These are phyloP conservation scores for Caerostris extrusa DNA, from an alignment of 1,140 invertebrate genomes.

Conservation along the genomic window DNA sequence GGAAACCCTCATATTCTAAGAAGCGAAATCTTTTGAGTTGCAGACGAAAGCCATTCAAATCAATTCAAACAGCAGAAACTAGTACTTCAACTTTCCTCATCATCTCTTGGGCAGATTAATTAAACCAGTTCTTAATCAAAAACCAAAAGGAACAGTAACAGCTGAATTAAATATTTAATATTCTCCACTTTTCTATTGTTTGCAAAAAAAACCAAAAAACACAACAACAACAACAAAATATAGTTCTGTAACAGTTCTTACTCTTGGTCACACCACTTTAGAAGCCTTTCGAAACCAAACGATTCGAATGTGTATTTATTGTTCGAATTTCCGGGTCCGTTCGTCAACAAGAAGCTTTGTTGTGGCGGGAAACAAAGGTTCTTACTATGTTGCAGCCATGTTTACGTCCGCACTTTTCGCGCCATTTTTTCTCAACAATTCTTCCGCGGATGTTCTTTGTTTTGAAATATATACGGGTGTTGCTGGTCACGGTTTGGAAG, in stretches of 20 bases:
- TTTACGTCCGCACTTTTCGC: conserved; percentile 11
- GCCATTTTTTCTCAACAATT: not conserved
- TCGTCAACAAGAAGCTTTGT: conserved; percentile 50
- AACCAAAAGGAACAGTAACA: not conserved
- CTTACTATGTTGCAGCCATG: not conserved
- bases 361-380: conserved; percentile 41
- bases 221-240: not conserved
- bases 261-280: conserved; percentile 14
- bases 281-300: not conserved
- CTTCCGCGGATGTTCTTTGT: not conserved
- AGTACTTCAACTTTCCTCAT: not conserved
- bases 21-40: not conserved
- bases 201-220: not conserved
- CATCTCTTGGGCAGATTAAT: not conserved
- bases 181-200: not conserved
- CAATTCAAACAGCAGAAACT: not conserved
- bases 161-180: not conserved
- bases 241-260: not conserved
- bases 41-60: conserved; percentile 13
- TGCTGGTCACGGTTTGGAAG: not conserved
- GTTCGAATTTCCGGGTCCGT: conserved; percentile 58
- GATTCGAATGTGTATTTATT: conserved; percentile 36
- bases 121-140: conserved; percentile 3
- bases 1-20: not conserved
- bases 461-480: not conserved